Conservation (phyloP, 92 coral and sea anemone species). For the Epizoanthus fatuus region DNA sequence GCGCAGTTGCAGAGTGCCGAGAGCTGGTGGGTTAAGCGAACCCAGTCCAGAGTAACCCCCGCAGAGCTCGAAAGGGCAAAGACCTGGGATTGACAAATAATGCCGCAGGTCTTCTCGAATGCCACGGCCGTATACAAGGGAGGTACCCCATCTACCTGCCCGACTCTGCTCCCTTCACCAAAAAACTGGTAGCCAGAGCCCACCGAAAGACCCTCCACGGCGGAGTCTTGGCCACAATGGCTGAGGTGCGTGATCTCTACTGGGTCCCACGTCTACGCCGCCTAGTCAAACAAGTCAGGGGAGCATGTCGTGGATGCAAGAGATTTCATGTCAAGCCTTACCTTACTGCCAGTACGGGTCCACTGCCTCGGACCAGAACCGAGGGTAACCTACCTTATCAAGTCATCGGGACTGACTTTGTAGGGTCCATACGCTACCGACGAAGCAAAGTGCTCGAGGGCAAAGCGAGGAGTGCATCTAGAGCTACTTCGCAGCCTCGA, state of each 20-base stretch:
- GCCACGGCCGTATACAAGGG: no score
- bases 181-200: no score
- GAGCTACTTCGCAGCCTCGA: slow-evolving; percentile 3
- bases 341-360: slow-evolving; percentile 4
- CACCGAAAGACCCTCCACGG: no score
- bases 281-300: not conserved
- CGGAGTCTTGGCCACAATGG: not conserved
- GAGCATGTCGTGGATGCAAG: slow-evolving; percentile 22
- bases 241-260: slow-evolving; percentile 11
- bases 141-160: no score
- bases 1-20: no score
- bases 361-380: not conserved
- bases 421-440: slow-evolving; percentile 6
- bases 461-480: slow-evolving; percentile 28
- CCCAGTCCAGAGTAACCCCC: no score
- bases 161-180: no score
- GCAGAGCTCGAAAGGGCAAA: no score
- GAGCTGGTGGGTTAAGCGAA: no score
- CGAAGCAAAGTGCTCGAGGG: not conserved
- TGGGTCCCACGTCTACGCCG: slow-evolving; percentile 20
- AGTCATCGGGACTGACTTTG: slow-evolving; percentile 14
- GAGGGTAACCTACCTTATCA: not conserved
- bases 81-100: no score
- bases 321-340: not conserved
- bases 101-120: no score